Conservation (phyloP, 2,797 vertebrate genomes). For the Staurois parvus region DNA sequence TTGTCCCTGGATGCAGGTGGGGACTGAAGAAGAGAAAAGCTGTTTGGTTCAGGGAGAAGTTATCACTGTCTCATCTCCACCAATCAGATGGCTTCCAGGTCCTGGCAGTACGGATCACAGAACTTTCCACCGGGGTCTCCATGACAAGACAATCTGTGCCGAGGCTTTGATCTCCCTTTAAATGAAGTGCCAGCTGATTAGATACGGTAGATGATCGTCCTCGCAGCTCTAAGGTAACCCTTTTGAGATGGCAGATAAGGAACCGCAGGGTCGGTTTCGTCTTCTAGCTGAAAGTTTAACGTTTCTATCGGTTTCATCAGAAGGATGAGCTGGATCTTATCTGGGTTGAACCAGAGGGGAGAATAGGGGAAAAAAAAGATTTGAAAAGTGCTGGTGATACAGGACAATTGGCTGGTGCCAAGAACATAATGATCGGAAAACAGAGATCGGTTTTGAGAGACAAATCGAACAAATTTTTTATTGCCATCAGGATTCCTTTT, state of each 20-base stretch:
- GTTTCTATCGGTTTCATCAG: conserved; percentile 59
- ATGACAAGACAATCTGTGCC: conserved; percentile 52
- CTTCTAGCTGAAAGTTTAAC: conserved; percentile 58
- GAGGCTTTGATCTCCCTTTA: conserved; percentile 30
- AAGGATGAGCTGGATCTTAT: conserved; percentile 55
- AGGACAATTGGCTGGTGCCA: background rate
- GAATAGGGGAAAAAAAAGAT: conserved; percentile 37
- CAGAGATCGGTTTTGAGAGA: no score
- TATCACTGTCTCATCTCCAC: background rate
- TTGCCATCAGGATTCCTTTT: no score
- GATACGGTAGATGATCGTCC: conserved; percentile 48
- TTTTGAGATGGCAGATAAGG: conserved; percentile 56
- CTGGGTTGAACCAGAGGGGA: conserved; percentile 58
- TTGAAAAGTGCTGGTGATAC: conserved; percentile 16
- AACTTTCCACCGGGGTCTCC: conserved; percentile 9
- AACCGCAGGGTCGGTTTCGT: conserved; percentile 31
- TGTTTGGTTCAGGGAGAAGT: background rate
- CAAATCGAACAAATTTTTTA: no score
- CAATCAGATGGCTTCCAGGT: conserved; percentile 4
- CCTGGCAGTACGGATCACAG: background rate
- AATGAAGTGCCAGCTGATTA: conserved; percentile 35
- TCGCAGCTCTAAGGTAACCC: conserved; percentile 56
- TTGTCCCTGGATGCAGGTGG: background rate
- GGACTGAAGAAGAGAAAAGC: background rate
- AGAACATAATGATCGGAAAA: background rate